Conservation (phyloP, 2,113 vertebrate species). For the Clupea harengus region DNA sequence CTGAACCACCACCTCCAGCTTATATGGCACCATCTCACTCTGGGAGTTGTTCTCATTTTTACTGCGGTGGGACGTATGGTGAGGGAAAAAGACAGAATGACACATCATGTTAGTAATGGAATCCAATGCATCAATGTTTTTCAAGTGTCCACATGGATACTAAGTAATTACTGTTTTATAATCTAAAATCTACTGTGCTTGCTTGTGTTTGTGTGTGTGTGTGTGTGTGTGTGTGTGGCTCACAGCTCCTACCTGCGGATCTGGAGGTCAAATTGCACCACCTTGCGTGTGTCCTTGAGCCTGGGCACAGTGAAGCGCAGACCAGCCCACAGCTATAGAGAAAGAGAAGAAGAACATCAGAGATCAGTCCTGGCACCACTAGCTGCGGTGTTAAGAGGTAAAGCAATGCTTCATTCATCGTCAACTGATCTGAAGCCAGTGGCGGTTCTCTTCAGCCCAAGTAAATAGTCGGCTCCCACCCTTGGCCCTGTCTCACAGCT, state of each 20-base stretch:
- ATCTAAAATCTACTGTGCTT: background rate
- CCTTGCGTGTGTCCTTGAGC: conserved; percentile 76
- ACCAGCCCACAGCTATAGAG: conserved; percentile 80
- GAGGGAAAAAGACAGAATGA: background rate
- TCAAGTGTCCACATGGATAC: background rate
- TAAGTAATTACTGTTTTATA: background rate
- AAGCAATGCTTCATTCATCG: background rate
- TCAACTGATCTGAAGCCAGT: background rate
- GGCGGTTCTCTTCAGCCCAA: background rate
- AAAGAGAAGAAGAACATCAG: background rate
- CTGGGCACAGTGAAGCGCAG: conserved; percentile 85
- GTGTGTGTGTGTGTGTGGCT: background rate
- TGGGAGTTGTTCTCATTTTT: conserved; percentile 93
- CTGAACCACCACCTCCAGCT: conserved; percentile 77
- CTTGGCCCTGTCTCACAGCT: background rate
- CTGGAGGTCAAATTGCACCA: conserved; percentile 86
- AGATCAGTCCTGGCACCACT: conserved; percentile 9
- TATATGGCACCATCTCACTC: conserved; percentile 78
- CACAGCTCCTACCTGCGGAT: conserved; percentile 78
- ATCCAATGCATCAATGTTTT: background rate
- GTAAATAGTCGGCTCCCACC: background rate
- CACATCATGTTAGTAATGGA: conserved; percentile 10
- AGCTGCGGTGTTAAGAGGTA: background rate
- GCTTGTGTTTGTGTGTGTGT: background rate
- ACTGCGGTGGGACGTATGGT: conserved; percentile 61